These are phyloP conservation scores for Chromis chromis DNA, from an alignment of 2,797 vertebrate genomes.

Conservation along the genomic window DNA sequence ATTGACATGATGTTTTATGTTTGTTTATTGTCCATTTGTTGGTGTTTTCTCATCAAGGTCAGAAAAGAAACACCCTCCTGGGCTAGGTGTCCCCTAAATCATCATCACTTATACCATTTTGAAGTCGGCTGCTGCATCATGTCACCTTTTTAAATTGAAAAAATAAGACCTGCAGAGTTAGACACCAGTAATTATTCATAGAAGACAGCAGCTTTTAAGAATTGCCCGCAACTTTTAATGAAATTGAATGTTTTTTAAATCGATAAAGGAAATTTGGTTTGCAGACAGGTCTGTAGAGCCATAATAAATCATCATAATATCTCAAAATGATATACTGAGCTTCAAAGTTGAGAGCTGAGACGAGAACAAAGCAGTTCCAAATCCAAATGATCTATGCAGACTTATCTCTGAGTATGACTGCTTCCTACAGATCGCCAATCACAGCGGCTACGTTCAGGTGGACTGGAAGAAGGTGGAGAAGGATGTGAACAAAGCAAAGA, in stretches of 20 bases:
- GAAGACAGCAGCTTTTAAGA: background rate
- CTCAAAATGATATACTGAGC: no score
- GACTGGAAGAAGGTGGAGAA: slow-evolving; percentile 99
- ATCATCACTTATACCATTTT: background rate
- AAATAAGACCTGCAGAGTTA: background rate
- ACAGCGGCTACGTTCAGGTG: slow-evolving; percentile 96
- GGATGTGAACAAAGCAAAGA: slow-evolving; percentile 98
- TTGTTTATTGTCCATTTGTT: background rate
- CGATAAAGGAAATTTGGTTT: no score
- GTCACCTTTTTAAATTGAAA: background rate
- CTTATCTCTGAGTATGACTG: background rate
- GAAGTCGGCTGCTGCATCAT: background rate
- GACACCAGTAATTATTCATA: background rate
- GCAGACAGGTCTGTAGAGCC: background rate
- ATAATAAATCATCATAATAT: slow-evolving; percentile 6
- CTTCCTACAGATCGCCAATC: slow-evolving; percentile 91
- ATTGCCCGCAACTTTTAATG: background rate
- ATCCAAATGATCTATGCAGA: no score
- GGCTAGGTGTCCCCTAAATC: background rate
- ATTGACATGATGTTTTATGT: background rate
- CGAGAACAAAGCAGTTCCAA: no score
- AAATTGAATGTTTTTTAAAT: no score
- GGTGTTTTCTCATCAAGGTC: background rate
- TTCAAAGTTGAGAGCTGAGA: no score
- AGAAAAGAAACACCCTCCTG: background rate